phyloP scores from a whole-genome alignment of 2,888 invertebrate species.

The Slavum lentiscoides region DNA sequence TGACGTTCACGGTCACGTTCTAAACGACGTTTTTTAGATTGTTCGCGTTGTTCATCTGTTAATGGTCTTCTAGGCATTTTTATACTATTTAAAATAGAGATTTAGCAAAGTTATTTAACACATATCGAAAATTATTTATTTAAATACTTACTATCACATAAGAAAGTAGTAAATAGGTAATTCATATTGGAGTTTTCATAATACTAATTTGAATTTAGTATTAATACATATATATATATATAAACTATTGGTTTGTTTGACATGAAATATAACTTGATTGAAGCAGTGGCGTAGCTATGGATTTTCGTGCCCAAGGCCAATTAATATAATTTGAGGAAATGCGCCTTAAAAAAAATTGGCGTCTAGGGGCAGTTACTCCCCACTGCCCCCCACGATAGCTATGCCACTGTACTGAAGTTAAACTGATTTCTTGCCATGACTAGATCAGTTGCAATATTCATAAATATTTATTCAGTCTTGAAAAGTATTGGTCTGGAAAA shows the following conservation, averaged over 20 bases:
- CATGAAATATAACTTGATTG: not conserved
- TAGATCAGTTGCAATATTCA: not conserved
- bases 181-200: not conserved
- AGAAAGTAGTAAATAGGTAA: not conserved
- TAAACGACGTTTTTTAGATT: conserved; percentile 37
- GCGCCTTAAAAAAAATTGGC: too few relatives aligned
- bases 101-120: not conserved
- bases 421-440: not conserved
- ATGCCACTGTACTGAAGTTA: not conserved
- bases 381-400: too few relatives aligned
- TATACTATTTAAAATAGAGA: not conserved
- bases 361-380: too few relatives aligned
- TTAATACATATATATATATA: not conserved
- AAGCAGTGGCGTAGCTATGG: too few relatives aligned
- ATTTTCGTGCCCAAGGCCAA: too few relatives aligned
- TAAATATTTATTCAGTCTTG: not conserved
- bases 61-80: conserved; percentile 36
- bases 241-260: not conserved
- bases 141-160: conserved; percentile 28
- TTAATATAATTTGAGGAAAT: too few relatives aligned
- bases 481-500: not conserved
- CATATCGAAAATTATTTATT: not conserved
- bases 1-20: conserved; percentile 43
- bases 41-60: conserved; percentile 34
- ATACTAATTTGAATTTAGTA: not conserved